Evolutionary conservation across 2,888 invertebrate genomes (phyloP), one percentile per base, ranked within the genome.

Genomic region (Crioceris asparagi): DNA sequence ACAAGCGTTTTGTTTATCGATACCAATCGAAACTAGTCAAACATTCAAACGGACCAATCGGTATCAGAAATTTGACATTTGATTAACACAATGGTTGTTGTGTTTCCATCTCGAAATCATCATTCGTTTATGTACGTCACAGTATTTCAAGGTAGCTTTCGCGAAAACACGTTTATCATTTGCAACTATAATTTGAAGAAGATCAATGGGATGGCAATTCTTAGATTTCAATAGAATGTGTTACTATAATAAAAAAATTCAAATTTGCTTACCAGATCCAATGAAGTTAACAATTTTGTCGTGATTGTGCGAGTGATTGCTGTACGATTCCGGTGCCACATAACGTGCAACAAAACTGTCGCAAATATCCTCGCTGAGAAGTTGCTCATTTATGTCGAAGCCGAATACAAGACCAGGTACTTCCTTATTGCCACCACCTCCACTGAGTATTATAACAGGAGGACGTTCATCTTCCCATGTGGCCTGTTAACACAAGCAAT

Each of bases 361-460:
- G 44, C 64, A 66, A 14, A 54, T 45, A 39, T 60, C 61, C 32
- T 60, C 60, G n/a, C 69, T 67, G 52, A 83, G 65, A 53, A 83
- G 68, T 59, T 79, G 77, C 62, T 82, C 79, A 64, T 83, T 82
- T 41, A 83, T 68, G 57, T 81, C 83, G 64, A 83, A 83, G 10
- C 84, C 84, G 62, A 88, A 88, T 23, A 83, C 84, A 39, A 86
- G 73, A 53, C 77, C 79, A 16, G 53, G 47, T 63, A 79, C 74
- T 46, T 71, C 71, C 47, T 69, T 69, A 49, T 66, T 64, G 37
- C 69, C 68, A 3, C 11, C 26, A 12, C 26, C 26, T 54, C 79
- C 76, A 60, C 80, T 74, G 47, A 83, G 66, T 56, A 85, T 78
- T 43, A 82, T 75, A 43, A 85, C 85, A 35, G 84, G 76, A 37